Evolutionary conservation across 1,140 invertebrate species (phyloP).

Genomic region (Whitmania pigra): DNA sequence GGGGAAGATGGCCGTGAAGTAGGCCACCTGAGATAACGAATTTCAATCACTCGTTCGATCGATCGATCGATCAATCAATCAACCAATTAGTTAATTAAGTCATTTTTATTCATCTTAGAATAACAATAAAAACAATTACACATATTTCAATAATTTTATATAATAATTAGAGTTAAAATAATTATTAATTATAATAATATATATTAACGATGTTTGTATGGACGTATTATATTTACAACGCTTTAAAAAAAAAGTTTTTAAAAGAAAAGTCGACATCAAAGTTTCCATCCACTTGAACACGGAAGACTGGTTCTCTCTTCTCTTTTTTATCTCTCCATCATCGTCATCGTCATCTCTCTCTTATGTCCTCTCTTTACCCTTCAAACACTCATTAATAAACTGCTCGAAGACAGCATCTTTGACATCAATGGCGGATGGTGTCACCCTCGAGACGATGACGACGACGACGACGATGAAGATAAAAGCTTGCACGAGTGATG

Average conservation of each 20-base stretch:
- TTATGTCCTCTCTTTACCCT: too few species aligned
- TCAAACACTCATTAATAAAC: too few species aligned
- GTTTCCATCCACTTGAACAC: too few species aligned
- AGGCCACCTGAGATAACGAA: slow-evolving; percentile 20
- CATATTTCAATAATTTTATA: too few species aligned
- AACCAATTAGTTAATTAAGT: neutral
- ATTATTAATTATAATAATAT: too few species aligned
- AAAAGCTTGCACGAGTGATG: neutral
- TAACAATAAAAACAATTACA: neutral
- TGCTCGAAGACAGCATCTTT: too few species aligned
- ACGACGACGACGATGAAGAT: neutral
- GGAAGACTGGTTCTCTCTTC: too few species aligned
- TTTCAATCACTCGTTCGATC: neutral
- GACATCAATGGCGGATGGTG: too few species aligned
- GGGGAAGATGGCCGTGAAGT: slow-evolving; percentile 26
- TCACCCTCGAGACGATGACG: neutral
- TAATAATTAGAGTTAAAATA: too few species aligned
- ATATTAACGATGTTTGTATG: neutral
- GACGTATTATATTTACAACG: neutral
- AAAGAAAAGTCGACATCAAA: too few species aligned
- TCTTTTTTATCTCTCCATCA: too few species aligned
- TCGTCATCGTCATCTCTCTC: too few species aligned
- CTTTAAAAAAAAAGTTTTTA: neutral
- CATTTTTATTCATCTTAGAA: neutral
- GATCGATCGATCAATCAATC: neutral